A percentile compares a stretch with the other conserved stretches of the same genome.
Evolutionary conservation across 2,888 invertebrate genomes (phyloP).

Genomic region (Linnaemya tessellans): DNA sequence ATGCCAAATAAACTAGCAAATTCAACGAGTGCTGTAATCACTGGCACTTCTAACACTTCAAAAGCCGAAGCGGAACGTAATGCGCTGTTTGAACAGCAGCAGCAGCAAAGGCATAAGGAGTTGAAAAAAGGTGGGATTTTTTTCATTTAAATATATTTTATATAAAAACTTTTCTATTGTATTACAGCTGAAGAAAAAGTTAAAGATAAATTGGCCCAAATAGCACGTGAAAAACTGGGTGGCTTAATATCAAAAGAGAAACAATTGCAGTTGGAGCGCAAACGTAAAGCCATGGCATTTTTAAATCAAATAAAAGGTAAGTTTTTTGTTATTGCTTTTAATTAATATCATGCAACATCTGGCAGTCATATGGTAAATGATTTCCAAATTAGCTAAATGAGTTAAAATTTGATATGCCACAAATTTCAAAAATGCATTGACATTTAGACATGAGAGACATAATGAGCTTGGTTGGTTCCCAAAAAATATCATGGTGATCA

Average conservation of each 20-base stretch:
- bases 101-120: constrained; percentile 76
- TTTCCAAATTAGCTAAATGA: no score
- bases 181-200: constrained; percentile 85
- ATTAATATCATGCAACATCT: not conserved
- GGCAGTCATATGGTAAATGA: no score
- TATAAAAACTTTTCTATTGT: constrained; percentile 15
- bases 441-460: no score
- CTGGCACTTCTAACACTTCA: constrained; percentile 33
- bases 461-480: no score
- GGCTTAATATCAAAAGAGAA: constrained; percentile 85
- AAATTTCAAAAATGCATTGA: no score
- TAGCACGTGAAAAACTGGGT: constrained; percentile 86
- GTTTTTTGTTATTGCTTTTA: not conserved
- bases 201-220: constrained; percentile 85
- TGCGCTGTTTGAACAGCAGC: constrained; percentile 74
- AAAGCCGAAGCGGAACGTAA: constrained; percentile 74
- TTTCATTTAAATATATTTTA: not conserved
- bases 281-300: constrained; percentile 92
- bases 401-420: no score
- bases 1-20: constrained; percentile 27
- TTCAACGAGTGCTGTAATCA: constrained; percentile 8
- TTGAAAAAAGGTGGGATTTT: constrained; percentile 75
- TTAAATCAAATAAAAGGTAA: constrained; percentile 84
- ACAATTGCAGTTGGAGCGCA: constrained; percentile 88
- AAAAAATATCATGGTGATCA: no score